Conservation (phyloP, 2,888 invertebrate species). For the Rapana venosa region DNA sequence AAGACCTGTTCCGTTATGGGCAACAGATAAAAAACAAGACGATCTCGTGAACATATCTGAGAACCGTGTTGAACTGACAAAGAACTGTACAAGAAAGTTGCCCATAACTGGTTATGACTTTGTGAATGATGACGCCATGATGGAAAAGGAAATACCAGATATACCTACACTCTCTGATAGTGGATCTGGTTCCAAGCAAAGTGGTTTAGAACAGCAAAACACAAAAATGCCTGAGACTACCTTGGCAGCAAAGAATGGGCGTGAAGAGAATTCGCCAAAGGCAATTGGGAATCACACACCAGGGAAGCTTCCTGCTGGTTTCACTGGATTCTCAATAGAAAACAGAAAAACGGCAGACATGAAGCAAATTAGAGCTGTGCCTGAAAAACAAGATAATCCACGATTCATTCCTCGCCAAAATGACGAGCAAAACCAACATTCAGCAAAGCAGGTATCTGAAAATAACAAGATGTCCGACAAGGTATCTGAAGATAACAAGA, state of each 20-base stretch:
- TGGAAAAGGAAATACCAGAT: background rate
- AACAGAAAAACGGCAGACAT: background rate
- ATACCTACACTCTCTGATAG: background rate
- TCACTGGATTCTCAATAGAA: background rate
- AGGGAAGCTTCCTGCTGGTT: too few species aligned
- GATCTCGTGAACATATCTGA: background rate
- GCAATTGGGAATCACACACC: background rate
- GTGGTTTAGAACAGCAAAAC: background rate
- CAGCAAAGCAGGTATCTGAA: background rate
- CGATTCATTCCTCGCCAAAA: background rate
- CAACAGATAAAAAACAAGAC: background rate
- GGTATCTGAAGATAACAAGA: background rate
- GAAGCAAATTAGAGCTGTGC: background rate
- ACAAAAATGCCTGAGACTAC: background rate
- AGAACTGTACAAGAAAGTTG: background rate
- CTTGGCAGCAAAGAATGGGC: background rate
- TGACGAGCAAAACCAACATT: background rate
- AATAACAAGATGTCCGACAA: background rate
- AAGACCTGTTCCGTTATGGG: background rate
- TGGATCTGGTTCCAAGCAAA: too few species aligned
- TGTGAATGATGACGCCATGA: background rate
- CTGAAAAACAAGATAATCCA: background rate
- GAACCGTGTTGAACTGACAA: background rate
- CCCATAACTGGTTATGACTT: background rate
- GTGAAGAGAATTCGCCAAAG: background rate